Evolutionary conservation across 35 echinoderm and acorn worm genomes (phyloP).

Genomic region (Heliocidaris tuberculata): DNA sequence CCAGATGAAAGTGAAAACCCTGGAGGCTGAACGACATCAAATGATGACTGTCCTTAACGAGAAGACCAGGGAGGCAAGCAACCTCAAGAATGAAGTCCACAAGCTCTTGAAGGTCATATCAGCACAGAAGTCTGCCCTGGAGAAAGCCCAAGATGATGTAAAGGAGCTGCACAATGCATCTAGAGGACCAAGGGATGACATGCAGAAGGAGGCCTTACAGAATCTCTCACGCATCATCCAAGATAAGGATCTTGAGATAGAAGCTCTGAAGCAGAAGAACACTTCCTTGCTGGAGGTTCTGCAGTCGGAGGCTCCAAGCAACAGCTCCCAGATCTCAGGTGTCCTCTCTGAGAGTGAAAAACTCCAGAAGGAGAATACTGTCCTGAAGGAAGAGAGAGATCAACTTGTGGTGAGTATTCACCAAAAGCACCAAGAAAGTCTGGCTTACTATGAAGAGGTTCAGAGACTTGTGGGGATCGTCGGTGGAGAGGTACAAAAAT

Average conservation of each 20-base stretch:
- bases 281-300: slow-evolving; percentile 81
- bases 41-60: slow-evolving; percentile 97
- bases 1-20: slow-evolving; percentile 84
- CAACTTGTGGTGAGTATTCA: slow-evolving; percentile 96
- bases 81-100: slow-evolving; percentile 96
- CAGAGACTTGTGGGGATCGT: slow-evolving; percentile 84
- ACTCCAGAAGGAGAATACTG: slow-evolving; percentile 88
- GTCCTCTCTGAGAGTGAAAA: slow-evolving; percentile 74
- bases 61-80: slow-evolving; percentile 96
- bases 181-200: slow-evolving; percentile 80
- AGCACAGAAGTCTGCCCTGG: slow-evolving; percentile 84
- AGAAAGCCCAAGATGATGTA: slow-evolving; percentile 89
- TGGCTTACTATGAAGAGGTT: slow-evolving; percentile 98
- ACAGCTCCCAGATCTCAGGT: slow-evolving; percentile 77
- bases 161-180: slow-evolving; percentile 67
- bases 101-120: slow-evolving; percentile 81
- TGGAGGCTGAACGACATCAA: slow-evolving; percentile 88
- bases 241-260: slow-evolving; percentile 96
- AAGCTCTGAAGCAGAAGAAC: slow-evolving; percentile 88
- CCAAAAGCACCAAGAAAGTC: slow-evolving; percentile 98
- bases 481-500: slow-evolving; percentile 65
- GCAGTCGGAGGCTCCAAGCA: slow-evolving; percentile 65
- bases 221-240: slow-evolving; percentile 92
- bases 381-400: slow-evolving; percentile 88
- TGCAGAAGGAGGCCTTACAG: slow-evolving; percentile 94